Evolutionary conservation across 1,140 invertebrate species (phyloP), one percentile per base, ranked within the genome.

Genomic region (Philotrypesis tridentata): DNA sequence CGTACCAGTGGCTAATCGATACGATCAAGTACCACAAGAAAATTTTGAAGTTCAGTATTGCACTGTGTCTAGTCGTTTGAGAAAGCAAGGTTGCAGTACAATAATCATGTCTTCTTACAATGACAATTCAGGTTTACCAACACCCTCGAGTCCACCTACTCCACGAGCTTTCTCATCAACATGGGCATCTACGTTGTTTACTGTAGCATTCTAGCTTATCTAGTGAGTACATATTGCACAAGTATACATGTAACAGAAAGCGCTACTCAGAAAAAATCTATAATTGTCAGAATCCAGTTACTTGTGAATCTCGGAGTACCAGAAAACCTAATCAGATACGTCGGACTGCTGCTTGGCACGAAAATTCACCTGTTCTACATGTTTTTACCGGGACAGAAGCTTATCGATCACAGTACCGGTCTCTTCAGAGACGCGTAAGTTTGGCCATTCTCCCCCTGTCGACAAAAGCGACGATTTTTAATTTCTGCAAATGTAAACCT

Each of bases 281-380:
- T 37, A 31, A 17, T 37, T n/a, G 1, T 48, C 0, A n/a, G n/a
- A n/a, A n/a, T 55, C 8, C 0, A 73, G 71, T 0, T 73, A 14
- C 11, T 73, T 0, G 27, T 12, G 21, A n/a, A 55, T 48, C 23
- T 73, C 9, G 8, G 29, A 12, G n/a, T 23, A 27, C 33, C 40
- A 31, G 1, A 55, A 17, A 21, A 73, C 1, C 23, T n/a, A 2
- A 55, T 73, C n/a, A 63, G 74, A 12, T 77, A 31, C n/a, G 2
- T 0, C 8, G 12, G 21, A 23, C 2, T 77, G 8, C 23, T 63
- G 17, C 23, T 63, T 5, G 31, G 60, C 2, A 1, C 43, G 23
- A 25, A 25, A 3, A 25, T 77, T 25, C 74, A 77, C 25, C 8
- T 77, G 11, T 77, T 77, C 33, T 77, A 77, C n/a, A 31, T 77